Base-by-base conservation (phyloP, 2,113 vertebrate species). In the Cygnus atratus region DNA sequence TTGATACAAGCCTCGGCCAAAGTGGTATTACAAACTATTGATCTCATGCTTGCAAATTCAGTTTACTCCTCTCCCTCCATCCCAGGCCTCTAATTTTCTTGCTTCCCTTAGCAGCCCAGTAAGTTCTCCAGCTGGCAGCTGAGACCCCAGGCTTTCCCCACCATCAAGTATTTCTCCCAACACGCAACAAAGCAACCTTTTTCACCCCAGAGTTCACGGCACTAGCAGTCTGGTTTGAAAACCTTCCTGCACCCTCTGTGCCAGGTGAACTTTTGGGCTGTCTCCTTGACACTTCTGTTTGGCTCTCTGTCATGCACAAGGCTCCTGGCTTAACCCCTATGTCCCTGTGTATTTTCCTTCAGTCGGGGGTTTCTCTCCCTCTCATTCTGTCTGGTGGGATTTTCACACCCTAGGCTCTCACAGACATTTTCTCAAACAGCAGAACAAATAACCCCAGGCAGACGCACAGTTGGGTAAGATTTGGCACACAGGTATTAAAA, bases 31-130 rank as follows among this genome's bases (percentile, higher is more conserved):
- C 78, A 84, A 76, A 55, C 54, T 73, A 70, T 6, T 86, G 87
- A 83, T 84, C 92, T 97, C 89, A 71, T 73, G 93, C 58, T 90
- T 93, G 81, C 37, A 90, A 71, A 48, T 83, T 81, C 63, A 78
- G 13, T 93, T 92, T 94, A 85, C 65, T 73, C n/a, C 35, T 66
- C 54, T 61, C 29, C 77, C 52, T 76, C 54, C 62, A 67, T 54
- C 37, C 20, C 55, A 67, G 43, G 37, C 52, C 46, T 83, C 79
- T 74, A 39, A 83, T 91, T 73, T 95, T 52, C 92, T 71, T 65
- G 26, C 50, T 82, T 94, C 48, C 73, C 52, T 73, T n/a, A 86
- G 59, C 37, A 88, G 41, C 25, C 50, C 85, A 77, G n/a, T 71
- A 86, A 85, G 82, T 83, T 65, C 33, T 93, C 20, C 85, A 13